Conservation (phyloP, 2,797 vertebrate species). For the Coregonus suidteri region DNA sequence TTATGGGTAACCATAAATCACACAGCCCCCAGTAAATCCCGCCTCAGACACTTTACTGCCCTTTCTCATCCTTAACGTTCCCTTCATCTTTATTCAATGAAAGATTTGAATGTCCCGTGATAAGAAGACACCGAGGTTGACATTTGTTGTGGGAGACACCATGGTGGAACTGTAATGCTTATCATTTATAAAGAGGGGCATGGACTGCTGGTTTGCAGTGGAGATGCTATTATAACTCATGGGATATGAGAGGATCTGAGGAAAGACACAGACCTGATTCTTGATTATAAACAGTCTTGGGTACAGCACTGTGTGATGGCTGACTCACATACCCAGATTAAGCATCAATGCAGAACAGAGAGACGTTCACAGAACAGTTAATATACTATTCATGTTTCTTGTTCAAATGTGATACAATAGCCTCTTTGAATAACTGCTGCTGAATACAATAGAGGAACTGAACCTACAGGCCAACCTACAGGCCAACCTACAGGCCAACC, state of each 20-base stretch:
- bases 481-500: background rate
- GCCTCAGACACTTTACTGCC: conserved; percentile 64
- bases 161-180: conserved; percentile 59
- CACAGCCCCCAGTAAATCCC: conserved; percentile 63
- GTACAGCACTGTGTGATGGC: no score
- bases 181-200: conserved; percentile 37
- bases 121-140: conserved; percentile 53
- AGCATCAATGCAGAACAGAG: no score
- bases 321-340: no score
- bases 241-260: conserved; percentile 17
- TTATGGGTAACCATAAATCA: conserved; percentile 67
- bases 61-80: conserved; percentile 65
- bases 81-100: conserved; percentile 74
- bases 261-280: background rate
- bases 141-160: conserved; percentile 45
- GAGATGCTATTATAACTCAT: background rate
- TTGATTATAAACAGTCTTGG: background rate
- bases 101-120: conserved; percentile 59
- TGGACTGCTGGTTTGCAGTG: conserved; percentile 19
- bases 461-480: background rate
- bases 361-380: no score
- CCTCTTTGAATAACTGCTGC: background rate
- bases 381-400: no score
- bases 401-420: no score
- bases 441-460: background rate